These are phyloP conservation scores for Chinchilla lanigera DNA, from an alignment of 2,113 vertebrate species.

Conservation along the genomic window DNA sequence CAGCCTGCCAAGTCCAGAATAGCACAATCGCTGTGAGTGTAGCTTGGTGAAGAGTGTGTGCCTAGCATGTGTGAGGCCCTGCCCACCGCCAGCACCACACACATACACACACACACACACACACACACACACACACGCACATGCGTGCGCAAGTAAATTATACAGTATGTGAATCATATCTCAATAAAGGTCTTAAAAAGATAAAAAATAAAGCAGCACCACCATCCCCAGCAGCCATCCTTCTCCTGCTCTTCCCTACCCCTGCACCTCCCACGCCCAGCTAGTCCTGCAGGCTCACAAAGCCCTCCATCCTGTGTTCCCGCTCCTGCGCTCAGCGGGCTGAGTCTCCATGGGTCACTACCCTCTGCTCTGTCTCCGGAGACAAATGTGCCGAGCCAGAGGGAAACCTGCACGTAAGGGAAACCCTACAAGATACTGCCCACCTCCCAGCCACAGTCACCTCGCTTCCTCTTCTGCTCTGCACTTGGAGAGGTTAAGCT, in stretches of 20 bases:
- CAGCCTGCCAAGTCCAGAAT: neutral
- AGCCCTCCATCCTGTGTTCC: neutral
- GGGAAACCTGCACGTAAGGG: neutral
- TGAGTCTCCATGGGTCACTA: neutral
- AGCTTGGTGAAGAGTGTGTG: neutral
- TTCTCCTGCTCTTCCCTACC: neutral
- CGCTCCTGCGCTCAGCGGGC: neutral
- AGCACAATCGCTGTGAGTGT: neutral
- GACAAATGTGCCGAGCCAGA: neutral
- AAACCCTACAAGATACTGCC: neutral
- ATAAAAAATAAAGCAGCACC: neutral
- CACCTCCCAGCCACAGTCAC: neutral
- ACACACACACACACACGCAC: neutral
- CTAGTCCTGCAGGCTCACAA: neutral
- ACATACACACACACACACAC: neutral
- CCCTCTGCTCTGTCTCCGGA: neutral
- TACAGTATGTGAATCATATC: neutral
- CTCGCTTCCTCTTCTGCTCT: accelerated
- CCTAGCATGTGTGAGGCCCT: neutral
- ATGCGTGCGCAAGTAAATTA: neutral
- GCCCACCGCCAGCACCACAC: neutral
- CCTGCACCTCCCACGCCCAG: neutral
- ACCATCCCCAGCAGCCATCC: neutral
- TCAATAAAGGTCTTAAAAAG: neutral
- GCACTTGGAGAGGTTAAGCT: neutral